Evolutionary conservation across 2,113 vertebrate genomes (phyloP), one percentile per base, ranked within the genome.

Genomic region (Etheostoma cragini): DNA sequence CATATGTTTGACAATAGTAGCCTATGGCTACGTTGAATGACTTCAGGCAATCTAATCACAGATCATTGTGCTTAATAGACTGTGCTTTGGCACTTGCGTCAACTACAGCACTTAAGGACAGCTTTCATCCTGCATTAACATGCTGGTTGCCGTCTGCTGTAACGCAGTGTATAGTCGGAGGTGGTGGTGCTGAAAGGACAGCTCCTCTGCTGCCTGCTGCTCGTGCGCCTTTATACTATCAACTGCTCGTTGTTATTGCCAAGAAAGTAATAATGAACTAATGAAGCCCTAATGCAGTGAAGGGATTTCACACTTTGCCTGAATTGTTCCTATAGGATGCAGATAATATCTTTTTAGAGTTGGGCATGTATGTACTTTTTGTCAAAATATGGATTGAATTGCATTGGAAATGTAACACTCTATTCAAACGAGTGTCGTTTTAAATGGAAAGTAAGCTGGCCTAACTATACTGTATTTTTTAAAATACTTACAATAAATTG

Each of bases 101-200:
- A 75, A 81, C 38, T 46, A 21, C 68, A 53, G 82, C 80, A 76
- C 76, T 81, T 81, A 75, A 79, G 53, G 64, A 69, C 68, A 76
- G 79, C 74, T 54, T 80, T 83, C 71, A 35, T 35, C 49, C 30
- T 15, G 12, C 35, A 75, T 84, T 83, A 82, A 61, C 75, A 61
- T 60, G 73, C 67, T 71, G 75, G 74, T 73, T 83, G 61, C 76
- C 76, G 57, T 46, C 76, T 62, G 76, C 61, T 80, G 84, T 87
- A 72, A 53, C 26, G 62, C 72, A 78, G 66, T 38, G 82, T 76
- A 38, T 26, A 26, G 78, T 71, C 64, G 58, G 78, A 84, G 81
- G 38, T 33, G 54, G 78, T 86, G 91, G 94, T 94, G 94, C 94
- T 95, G 94, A 95, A 94, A 87, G 89, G 91, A 95, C 92, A 94